A percentile compares a stretch with the other conserved stretches of the same genome.
phyloP scores from a whole-genome alignment of 2,113 vertebrate species.

The Neoarius graeffei region DNA sequence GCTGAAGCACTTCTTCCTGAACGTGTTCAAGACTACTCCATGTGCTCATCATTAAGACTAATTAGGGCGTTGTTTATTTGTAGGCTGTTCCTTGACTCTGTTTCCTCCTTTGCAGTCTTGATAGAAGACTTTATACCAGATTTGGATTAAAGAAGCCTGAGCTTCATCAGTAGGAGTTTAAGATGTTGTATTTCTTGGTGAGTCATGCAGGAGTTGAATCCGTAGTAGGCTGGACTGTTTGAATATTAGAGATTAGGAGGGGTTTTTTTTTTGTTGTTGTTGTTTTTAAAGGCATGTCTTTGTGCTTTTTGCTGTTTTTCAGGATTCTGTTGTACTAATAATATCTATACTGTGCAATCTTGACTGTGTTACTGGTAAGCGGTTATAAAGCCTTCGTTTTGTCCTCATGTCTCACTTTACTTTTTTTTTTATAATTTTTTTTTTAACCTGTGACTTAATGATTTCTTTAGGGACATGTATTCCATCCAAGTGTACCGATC shows the following conservation, averaged over 20 bases:
- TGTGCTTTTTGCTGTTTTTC: background rate
- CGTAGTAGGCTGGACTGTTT: background rate
- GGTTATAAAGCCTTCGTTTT: background rate
- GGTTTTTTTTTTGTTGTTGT: background rate
- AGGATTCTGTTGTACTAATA: conserved; percentile 54
- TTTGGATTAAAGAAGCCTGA: background rate
- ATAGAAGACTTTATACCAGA: background rate
- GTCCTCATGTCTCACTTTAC: background rate
- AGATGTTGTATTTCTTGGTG: background rate
- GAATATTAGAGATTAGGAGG: background rate
- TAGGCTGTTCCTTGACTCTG: rapidly evolving
- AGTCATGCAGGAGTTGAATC: background rate
- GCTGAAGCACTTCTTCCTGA: background rate
- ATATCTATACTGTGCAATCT: conserved; percentile 41
- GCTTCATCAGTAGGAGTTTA: background rate
- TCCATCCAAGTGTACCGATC: conserved; percentile 59
- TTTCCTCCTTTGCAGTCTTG: background rate
- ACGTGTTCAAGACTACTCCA: background rate
- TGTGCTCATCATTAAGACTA: conserved; percentile 15
- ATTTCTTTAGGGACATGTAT: conserved; percentile 63
- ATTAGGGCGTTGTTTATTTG: background rate
- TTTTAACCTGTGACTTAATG: background rate
- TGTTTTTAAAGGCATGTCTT: no score
- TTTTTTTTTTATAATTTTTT: no score
- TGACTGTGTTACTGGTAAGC: conserved; percentile 58